Conservation (phyloP, 2,113 vertebrate genomes). For the Montifringilla adamsi region DNA sequence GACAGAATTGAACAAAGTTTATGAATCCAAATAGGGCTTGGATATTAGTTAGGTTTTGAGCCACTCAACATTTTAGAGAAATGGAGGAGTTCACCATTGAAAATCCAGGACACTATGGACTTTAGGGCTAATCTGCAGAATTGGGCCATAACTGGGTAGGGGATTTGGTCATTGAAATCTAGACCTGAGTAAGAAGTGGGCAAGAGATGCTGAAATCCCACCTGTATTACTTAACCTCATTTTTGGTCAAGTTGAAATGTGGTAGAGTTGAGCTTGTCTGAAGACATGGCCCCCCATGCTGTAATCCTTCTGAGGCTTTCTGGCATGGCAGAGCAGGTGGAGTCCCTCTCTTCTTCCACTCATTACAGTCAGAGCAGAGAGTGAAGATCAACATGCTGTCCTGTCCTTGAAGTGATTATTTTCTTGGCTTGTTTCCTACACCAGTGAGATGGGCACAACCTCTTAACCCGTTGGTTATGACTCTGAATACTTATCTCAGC, state of each 20-base stretch:
- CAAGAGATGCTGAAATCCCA: not conserved
- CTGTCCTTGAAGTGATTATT: conserved; percentile 2
- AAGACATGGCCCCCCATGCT: not conserved
- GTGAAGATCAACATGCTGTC: not conserved
- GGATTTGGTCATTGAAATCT: not conserved
- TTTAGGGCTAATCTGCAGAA: not conserved
- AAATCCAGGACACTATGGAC: not conserved
- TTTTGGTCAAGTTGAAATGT: not conserved
- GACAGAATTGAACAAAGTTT: not conserved
- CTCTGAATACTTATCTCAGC: conserved; percentile 39
- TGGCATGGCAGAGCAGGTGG: not conserved
- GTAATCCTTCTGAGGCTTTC: not conserved
- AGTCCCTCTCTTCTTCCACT: not conserved
- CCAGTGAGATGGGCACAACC: not conserved
- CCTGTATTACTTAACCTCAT: not conserved
- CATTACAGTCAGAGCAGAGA: not conserved
- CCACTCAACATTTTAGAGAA: not conserved
- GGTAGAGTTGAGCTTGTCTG: not conserved
- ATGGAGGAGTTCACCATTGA: not conserved
- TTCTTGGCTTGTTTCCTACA: not conserved
- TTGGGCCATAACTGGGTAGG: not conserved
- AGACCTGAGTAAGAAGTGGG: not conserved
- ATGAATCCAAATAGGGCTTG: not conserved
- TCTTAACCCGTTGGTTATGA: conserved; percentile 42
- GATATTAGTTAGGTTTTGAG: not conserved